Base-by-base conservation (phyloP, 2,888 invertebrate species). In the Anodontia alba region DNA sequence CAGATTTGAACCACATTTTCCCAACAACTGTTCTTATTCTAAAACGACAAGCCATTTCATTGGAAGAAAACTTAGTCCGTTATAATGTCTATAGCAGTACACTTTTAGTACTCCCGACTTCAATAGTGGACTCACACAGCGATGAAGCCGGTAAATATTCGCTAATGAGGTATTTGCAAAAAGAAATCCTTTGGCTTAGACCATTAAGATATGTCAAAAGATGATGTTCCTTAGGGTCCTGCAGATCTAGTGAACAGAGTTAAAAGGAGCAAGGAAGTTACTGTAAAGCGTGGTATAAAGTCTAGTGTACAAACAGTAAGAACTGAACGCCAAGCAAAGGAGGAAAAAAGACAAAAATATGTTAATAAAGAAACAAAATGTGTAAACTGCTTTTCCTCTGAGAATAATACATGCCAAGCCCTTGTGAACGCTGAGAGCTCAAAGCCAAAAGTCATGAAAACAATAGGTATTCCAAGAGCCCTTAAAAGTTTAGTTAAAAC, bases 321-420 rank as follows among this genome's bases (percentile, higher is more conserved):
- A 67, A 75, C 78, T 42, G 76, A 80, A 23, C 51, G 69, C 20
- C 51, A 83, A 67, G n/a, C 46, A 42, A 75, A 76, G 26, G 81
- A 81, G 43, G 73, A 75, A 26, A 71, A 46, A 38, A 36, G 81
- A n/a, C 68, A 72, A 36, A 76, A 76, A 31, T 17, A 57, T 10
- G 72, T 81, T 20, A 62, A 8, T 17, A 82, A 76, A 66, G 42
- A 81, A 38, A 57, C 31, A 26, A 75, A 73, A 49, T 8, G 42
- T 7, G 38, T 73, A n/a, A 57, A 73, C 26, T 42, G 42, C 0
- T 31, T 78, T 0, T 78, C 73, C 15, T 77, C 80, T n/a, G 75
- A 74, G 23, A 80, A 77, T 69, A 84, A 84, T 71, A 75, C 73
- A 20, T 85, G 82, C 42, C 84, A 81, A 43, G 84, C 84, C 0